Evolutionary conservation across 1,140 invertebrate genomes (phyloP), one percentile per base, ranked within the genome.

Genomic region (Drosophila cardini): DNA sequence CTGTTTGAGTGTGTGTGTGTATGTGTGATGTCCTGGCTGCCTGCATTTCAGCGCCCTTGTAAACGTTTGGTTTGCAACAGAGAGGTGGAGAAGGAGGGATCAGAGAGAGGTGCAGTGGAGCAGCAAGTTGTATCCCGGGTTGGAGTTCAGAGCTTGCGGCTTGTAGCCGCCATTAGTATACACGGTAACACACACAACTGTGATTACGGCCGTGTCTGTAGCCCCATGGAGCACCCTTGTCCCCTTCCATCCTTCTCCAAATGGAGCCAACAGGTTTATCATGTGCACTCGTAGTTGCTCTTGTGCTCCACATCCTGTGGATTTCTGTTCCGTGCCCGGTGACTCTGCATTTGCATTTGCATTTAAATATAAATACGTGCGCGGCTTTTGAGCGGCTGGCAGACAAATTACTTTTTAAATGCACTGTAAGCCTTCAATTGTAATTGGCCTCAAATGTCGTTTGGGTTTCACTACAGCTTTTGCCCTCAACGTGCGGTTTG

Each of bases 401-500:
- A 91, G 90, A 91, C 90, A 91, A 91, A 91, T 91, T 91, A 91
- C 90, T 90, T 91, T 91, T 91, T 91, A 90, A 91, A 91, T 91
- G 90, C 90, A 91, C 78, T 76, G 78, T 85, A 86, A 85, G 82
- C 82, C 83, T 63, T 87, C 84, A 80, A 87, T 89, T 89, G 85
- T 87, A 87, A 87, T 87, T 89, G 84, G 80, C 76, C 76, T 57
- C 21, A 43, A 46, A 63, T 21, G 21, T 45, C 60, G 50, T 55
- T 52, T 48, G 9, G 65, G n/a, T 16, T 30, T 13, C 42, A 18
- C 55, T 15, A 57, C 32, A 8, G 32, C 52, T 55, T 40, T 48
- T 68, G 57, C 56, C 63, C 53, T 30, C 48, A 26, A 34, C 48
- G 56, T 81, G 80, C 67, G 81, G 80, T 77, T 72, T 79, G 83